phyloP scores from a whole-genome alignment of 2,113 vertebrate genomes.

The human (Homo sapiens) region GRCh38 chr2:59901001-59901500 shows the following conservation, averaged over 20 bases:
- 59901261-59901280: background rate
- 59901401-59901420: too few species aligned
- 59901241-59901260: background rate
- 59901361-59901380: background rate
- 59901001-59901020: slow-evolving; percentile 81
- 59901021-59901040: slow-evolving; percentile 80
- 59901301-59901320: background rate
- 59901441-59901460: too few species aligned
- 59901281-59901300: background rate
- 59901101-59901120: slow-evolving; percentile 80
- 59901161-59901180: slow-evolving; percentile 31
- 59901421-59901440: too few species aligned
- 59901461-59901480: too few species aligned
- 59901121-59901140: slow-evolving; percentile 77
- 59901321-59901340: background rate
- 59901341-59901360: background rate
- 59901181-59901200: background rate
- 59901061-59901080: slow-evolving; percentile 81
- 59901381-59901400: too few species aligned
- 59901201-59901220: slow-evolving; percentile 27
- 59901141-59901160: slow-evolving; percentile 63
- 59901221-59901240: background rate
- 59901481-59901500: too few species aligned
- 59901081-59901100: slow-evolving; percentile 79
- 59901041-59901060: slow-evolving; percentile 80